Evolutionary conservation across 2,888 invertebrate species (phyloP).

Genomic region (Atethmia centrago): DNA sequence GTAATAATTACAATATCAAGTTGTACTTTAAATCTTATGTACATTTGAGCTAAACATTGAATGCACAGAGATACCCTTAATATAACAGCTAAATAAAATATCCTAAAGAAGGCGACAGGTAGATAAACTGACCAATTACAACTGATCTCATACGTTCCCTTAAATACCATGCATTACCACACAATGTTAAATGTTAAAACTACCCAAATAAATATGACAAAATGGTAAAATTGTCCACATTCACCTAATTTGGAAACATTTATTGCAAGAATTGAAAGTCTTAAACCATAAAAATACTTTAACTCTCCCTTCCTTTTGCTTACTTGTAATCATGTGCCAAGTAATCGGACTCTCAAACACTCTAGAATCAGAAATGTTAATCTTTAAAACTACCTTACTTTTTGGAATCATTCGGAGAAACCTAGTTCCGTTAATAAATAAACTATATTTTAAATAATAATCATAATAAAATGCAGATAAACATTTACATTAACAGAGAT

Average conservation of each 20-base stretch:
- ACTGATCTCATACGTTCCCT: constrained; percentile 26
- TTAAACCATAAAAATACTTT: constrained; percentile 57
- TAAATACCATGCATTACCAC: constrained; percentile 43
- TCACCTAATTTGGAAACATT: constrained; percentile 40
- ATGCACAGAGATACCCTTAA: constrained; percentile 62
- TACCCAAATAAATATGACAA: constrained; percentile 50
- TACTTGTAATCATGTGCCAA: constrained; percentile 6
- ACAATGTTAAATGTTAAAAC: constrained; percentile 44
- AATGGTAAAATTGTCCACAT: constrained; percentile 49
- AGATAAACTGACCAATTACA: constrained; percentile 40
- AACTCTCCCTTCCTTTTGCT: constrained; percentile 9
- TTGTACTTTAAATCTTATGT: constrained; percentile 82
- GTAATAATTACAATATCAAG: constrained; percentile 78
- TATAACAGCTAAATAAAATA: constrained; percentile 60
- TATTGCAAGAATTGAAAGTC: constrained; percentile 51
- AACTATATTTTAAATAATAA: constrained; percentile 66
- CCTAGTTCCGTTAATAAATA: constrained; percentile 68
- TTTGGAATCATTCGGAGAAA: constrained; percentile 69
- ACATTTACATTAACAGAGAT: constrained; percentile 69
- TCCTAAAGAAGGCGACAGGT: constrained; percentile 45
- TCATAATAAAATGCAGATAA: constrained; percentile 69
- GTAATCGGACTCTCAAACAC: constrained; percentile 36
- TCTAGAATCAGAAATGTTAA: constrained; percentile 50
- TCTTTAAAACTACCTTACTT: constrained; percentile 63
- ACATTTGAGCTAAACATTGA: constrained; percentile 77